Base-by-base conservation (phyloP, 2,113 vertebrate genomes). In the Fukomys damarensis region DNA sequence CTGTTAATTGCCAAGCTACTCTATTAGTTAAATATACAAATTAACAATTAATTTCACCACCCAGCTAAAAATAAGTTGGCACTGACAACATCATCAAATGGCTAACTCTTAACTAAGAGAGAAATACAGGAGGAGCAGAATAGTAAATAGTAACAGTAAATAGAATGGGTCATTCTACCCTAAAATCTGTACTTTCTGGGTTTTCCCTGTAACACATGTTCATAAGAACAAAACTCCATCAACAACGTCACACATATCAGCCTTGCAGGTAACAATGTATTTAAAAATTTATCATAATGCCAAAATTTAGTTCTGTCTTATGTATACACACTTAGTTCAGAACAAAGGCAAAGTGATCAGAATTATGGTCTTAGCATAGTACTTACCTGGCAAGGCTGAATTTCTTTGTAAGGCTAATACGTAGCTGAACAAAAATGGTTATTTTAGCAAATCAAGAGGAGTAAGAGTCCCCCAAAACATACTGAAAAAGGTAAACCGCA, bases 1-100 rank as follows among this genome's bases (percentile, higher is more conserved):
- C 98, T 98, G 98, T 98, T 98, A 96, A 96, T 98, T 97, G 97
- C 88, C 98, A 98, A 95, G 92, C 93, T 98, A 96, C 97, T 96
- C 92, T 97, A 95, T 96, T 97, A 96, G 96, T 96, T 94, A 97
- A 97, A 95, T 85, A 96, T 68, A 96, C 97, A 97, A 97, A 97
- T 97, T 97, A 98, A 97, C 97, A 98, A 82, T 97, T 94, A 93
- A 93, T 97, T 95, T 65, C 89, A 84, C 89, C 46, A 95, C 96
- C 43, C 97, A 98, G 98, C 96, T 89, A 96, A 98, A 98, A 98
- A 59, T 10, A 59, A 94, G 74, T 63, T 96, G 89, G 88, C 89
- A 97, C 43, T 96, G 88, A 98, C 88, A 97, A 95, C 56, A 88
- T 86, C 72, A 95, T 95, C 96, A 98, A 95, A 68, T 95, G 76